Evolutionary conservation across 2,888 invertebrate species (phyloP), one percentile per base, ranked within the genome.

Genomic region (Drosophila ezoana): DNA sequence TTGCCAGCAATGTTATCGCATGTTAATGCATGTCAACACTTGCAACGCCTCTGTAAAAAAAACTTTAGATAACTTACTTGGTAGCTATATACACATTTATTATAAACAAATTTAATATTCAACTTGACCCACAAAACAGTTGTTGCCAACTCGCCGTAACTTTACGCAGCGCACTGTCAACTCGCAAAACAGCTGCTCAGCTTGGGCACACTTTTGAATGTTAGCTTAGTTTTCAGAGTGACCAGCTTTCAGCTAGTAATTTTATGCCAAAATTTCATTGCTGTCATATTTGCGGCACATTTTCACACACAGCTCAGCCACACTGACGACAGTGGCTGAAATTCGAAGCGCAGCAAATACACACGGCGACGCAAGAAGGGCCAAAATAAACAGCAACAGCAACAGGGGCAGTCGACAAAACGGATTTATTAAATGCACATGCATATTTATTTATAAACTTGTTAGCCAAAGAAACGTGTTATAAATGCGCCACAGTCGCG

Each of bases 381-480:
- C 67, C 66, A 63, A 60, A 47, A 51, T 56, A 62, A 68, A 62
- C 38, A 72, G 53, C 37, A 62, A 66, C 58, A 54, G 57, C 53
- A 75, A 73, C 68, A 76, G 68, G 79, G 61, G 54, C 47, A 45
- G 73, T 66, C 37, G 65, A 61, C 32, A 52, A 20, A 60, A 41
- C 65, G 56, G 59, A 60, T 63, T 79, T 79, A 70, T 74, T 73
- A 78, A 76, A 75, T 75, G 76, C 76, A 75, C 57, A 57, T 64
- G 76, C 77, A 72, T 69, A 74, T 76, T 76, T 79, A 75, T 79
- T 76, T 79, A 70, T 79, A 76, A 74, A 74, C 73, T 67, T 73
- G 72, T 72, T 72, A 52, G 64, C 45, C 52, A 28, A 40, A 40
- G 28, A 44, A 71, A 72, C 73, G 75, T 66, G 48, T 72, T 72